Evolutionary conservation across 64 coral and sea anemone species (phyloP).

Genomic region (Trachythela sp.): DNA sequence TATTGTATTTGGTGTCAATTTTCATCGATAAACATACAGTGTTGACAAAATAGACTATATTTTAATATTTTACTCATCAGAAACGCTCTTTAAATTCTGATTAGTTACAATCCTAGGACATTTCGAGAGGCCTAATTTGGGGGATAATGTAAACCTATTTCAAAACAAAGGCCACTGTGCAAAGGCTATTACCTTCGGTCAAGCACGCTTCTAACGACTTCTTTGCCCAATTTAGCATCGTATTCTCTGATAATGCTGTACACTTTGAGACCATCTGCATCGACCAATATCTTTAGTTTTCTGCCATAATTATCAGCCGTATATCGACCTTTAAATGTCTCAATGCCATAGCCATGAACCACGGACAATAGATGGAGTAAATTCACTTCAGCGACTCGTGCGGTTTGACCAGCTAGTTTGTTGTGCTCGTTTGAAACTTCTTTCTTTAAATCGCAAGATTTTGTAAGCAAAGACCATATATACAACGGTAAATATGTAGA

Average conservation of each 20-base stretch:
- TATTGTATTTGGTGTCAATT: too few relatives aligned
- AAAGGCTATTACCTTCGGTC: constrained; percentile 75
- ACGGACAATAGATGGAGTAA: constrained; percentile 71
- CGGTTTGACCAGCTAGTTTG: constrained; percentile 50
- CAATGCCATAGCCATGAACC: constrained; percentile 91
- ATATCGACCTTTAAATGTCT: constrained; percentile 75
- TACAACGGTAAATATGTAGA: constrained; percentile 73
- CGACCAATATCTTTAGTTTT: constrained; percentile 80
- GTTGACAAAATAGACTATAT: too few relatives aligned
- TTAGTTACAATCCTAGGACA: too few relatives aligned
- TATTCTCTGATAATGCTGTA: constrained; percentile 75
- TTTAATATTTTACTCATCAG: too few relatives aligned
- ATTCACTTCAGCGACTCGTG: constrained; percentile 71
- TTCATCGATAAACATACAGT: too few relatives aligned
- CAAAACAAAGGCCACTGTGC: too few relatives aligned
- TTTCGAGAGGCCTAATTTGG: too few relatives aligned
- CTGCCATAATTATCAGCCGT: constrained; percentile 66
- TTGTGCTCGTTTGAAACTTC: constrained; percentile 75
- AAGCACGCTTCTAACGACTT: constrained; percentile 70
- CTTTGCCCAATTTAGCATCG: constrained; percentile 76
- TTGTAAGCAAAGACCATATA: constrained; percentile 60
- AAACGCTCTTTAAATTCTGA: too few relatives aligned
- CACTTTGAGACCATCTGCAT: constrained; percentile 72
- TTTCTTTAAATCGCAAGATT: constrained; percentile 86
- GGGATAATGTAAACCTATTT: too few relatives aligned